A percentile compares a stretch with the other conserved stretches of the same genome.
Conservation (phyloP, 2,113 vertebrate species). For the Artemisiospiza belli region DNA sequence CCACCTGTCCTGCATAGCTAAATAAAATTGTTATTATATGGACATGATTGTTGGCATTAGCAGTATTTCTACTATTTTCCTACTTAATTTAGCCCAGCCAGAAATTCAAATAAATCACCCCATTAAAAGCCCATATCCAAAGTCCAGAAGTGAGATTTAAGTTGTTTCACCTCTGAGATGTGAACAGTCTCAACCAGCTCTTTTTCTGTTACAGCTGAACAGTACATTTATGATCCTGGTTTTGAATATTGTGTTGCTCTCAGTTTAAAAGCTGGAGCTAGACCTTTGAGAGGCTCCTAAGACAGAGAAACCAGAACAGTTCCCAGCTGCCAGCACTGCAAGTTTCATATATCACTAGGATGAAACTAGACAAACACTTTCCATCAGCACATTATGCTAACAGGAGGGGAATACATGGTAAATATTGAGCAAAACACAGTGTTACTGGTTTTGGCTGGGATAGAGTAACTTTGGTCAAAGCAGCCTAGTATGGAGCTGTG, state of each 20-base stretch:
- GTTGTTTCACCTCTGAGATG: not conserved
- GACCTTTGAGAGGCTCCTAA: not conserved
- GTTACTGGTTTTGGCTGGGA: not conserved
- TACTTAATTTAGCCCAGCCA: not conserved
- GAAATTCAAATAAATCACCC: not conserved
- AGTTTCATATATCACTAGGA: not conserved
- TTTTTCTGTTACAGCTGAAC: not conserved
- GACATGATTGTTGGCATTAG: constrained; percentile 44
- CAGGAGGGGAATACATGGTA: not conserved
- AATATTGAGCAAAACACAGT: not conserved
- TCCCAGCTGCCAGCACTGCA: not conserved
- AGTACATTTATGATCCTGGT: not conserved
- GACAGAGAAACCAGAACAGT: not conserved
- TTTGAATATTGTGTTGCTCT: not conserved
- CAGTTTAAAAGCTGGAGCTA: not conserved
- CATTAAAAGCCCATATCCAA: not conserved
- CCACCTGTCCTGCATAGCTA: constrained; percentile 96
- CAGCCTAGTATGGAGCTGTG: not conserved
- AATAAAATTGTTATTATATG: constrained; percentile 69
- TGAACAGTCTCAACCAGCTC: not conserved
- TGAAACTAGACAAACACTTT: not conserved
- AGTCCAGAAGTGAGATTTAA: not conserved
- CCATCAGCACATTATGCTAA: not conserved
- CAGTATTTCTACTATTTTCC: not conserved
- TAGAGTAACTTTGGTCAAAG: not conserved